phyloP scores from a whole-genome alignment of 2,113 vertebrate genomes.

The Solea senegalensis region DNA sequence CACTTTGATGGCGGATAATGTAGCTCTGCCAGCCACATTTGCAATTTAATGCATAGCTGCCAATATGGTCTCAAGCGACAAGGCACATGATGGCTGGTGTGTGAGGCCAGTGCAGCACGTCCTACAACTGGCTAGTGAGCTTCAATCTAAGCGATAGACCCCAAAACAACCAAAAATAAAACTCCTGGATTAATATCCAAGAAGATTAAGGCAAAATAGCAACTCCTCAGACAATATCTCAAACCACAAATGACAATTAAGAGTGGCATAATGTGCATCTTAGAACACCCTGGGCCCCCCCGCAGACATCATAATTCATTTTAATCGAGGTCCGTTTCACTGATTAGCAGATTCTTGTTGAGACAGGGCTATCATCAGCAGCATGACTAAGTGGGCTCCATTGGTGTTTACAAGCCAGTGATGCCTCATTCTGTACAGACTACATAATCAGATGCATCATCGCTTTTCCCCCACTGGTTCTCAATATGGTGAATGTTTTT shows the following conservation, averaged over 20 bases:
- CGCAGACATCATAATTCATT: slow-evolving; percentile 43
- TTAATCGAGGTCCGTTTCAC: slow-evolving; percentile 48
- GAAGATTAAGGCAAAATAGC: slow-evolving; percentile 6
- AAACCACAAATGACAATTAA: slow-evolving; percentile 34
- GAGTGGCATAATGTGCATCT: slow-evolving; percentile 35
- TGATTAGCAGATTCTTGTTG: slow-evolving; percentile 57
- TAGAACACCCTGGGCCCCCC: slow-evolving; percentile 3
- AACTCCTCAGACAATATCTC: slow-evolving; percentile 28
- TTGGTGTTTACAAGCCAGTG: slow-evolving; percentile 45
- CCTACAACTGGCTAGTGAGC: slow-evolving; percentile 7
- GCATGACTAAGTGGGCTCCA: slow-evolving; percentile 53
- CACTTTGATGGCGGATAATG: slow-evolving; percentile 64
- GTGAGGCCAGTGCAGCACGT: slow-evolving; percentile 21
- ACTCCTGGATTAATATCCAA: slow-evolving; percentile 9
- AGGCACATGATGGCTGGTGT: slow-evolving; percentile 32
- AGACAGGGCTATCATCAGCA: slow-evolving; percentile 41
- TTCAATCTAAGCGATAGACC: not conserved
- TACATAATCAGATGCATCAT: slow-evolving; percentile 58
- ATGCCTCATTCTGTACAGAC: slow-evolving; percentile 42
- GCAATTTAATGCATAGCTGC: slow-evolving; percentile 67
- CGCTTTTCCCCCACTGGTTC: slow-evolving; percentile 31
- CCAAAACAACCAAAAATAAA: not conserved
- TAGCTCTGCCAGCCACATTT: slow-evolving; percentile 63
- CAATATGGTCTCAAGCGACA: slow-evolving; percentile 43
- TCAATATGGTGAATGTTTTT: slow-evolving; percentile 28